Evolutionary conservation across 2,113 vertebrate species (phyloP).

Genomic region (Nipponia nippon): DNA sequence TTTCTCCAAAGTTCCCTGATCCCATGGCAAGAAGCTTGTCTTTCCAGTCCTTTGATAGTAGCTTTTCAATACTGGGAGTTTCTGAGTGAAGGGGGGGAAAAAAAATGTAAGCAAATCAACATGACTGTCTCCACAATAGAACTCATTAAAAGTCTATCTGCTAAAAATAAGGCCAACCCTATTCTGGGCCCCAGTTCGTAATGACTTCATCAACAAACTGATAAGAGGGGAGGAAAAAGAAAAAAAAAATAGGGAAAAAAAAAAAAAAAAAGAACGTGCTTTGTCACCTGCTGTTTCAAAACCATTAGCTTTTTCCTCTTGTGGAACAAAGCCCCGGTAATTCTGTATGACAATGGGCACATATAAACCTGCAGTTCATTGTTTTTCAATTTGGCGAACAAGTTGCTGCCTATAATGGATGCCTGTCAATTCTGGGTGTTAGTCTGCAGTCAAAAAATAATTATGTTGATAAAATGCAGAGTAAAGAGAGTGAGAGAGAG

Average conservation of each 20-base stretch:
- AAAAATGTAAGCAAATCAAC: slow-evolving; percentile 78
- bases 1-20: slow-evolving; percentile 97
- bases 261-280: background rate
- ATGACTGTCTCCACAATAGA: slow-evolving; percentile 87
- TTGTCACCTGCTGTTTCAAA: slow-evolving; percentile 98
- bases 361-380: slow-evolving; percentile 83
- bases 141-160: slow-evolving; percentile 95
- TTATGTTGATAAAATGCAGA: slow-evolving; percentile 80
- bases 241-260: slow-evolving; percentile 52
- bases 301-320: slow-evolving; percentile 93
- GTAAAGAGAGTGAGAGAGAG: slow-evolving; percentile 51
- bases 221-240: slow-evolving; percentile 68
- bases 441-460: slow-evolving; percentile 79
- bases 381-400: slow-evolving; percentile 85
- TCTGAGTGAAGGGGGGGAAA: slow-evolving; percentile 80
- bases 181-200: slow-evolving; percentile 78
- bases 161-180: slow-evolving; percentile 87
- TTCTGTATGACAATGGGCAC: slow-evolving; percentile 92
- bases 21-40: slow-evolving; percentile 99
- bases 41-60: slow-evolving; percentile 99
- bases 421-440: slow-evolving; percentile 78
- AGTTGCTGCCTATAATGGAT: slow-evolving; percentile 77
- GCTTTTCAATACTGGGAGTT: slow-evolving; percentile 97
- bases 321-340: slow-evolving; percentile 90
- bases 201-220: slow-evolving; percentile 93